Evolutionary conservation across 2,797 vertebrate species (phyloP).

Genomic region (Buceros bicornis): DNA sequence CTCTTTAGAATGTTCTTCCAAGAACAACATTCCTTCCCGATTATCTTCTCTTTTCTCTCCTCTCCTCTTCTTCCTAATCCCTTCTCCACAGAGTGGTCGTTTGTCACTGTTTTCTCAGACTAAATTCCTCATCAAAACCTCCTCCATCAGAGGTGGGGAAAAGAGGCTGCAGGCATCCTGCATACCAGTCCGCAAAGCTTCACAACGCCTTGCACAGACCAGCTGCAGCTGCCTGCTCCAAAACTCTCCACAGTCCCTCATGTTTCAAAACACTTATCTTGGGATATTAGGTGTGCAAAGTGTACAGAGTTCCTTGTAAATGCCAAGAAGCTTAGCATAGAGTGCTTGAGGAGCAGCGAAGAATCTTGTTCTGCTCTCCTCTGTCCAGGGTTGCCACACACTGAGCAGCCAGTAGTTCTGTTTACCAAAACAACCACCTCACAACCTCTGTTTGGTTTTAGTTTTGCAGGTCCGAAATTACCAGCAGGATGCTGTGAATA

Average conservation of each 20-base stretch:
- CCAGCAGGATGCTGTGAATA: background rate
- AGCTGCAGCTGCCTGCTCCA: fast-evolving
- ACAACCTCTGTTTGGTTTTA: background rate
- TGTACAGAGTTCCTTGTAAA: background rate
- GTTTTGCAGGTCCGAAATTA: constrained; percentile 7
- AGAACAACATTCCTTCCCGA: constrained; percentile 56
- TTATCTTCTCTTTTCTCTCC: constrained; percentile 42
- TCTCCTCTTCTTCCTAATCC: constrained; percentile 23
- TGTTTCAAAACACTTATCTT: background rate
- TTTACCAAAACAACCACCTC: background rate
- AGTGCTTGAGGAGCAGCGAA: background rate
- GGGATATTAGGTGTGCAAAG: background rate
- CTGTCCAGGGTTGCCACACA: fast-evolving
- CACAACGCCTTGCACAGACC: background rate
- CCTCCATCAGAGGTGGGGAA: background rate
- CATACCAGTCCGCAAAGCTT: background rate
- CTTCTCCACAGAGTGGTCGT: background rate
- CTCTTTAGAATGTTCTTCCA: constrained; percentile 48
- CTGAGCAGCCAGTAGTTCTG: background rate
- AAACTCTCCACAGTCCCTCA: background rate
- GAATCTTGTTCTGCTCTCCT: background rate
- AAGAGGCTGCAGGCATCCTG: background rate
- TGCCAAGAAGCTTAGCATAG: background rate
- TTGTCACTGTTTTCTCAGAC: constrained; percentile 28
- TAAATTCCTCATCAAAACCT: background rate